Percentiles rank a stretch among this genome's conserved stretches.
Evolutionary conservation across 2,797 vertebrate genomes (phyloP).

Genomic region (Labeo calbasu): DNA sequence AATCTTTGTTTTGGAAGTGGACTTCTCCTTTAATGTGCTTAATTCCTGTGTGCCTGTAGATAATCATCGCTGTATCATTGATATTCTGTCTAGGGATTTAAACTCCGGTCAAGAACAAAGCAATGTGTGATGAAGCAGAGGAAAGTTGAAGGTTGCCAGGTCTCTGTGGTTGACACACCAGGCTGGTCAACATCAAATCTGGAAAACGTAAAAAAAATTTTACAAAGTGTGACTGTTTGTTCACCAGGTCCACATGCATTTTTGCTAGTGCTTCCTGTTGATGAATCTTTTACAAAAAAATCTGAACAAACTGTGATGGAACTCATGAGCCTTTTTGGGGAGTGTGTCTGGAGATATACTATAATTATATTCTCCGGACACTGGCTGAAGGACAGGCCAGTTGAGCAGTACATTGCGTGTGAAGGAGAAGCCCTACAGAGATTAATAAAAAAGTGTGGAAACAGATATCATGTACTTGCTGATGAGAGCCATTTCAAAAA

Average conservation of each 20-base stretch:
- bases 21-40: too few relatives aligned
- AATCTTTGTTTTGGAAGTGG: too few relatives aligned
- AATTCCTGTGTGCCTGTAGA: too few relatives aligned
- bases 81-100: conserved; percentile 40
- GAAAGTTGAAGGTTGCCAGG: background rate
- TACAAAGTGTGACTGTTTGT: conserved; percentile 55
- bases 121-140: conserved; percentile 43
- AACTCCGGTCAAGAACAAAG: background rate
- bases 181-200: conserved; percentile 48
- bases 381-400: conserved; percentile 53
- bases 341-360: conserved; percentile 62
- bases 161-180: conserved; percentile 58
- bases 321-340: conserved; percentile 54
- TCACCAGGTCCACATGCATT: conserved; percentile 61
- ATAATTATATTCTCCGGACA: conserved; percentile 61
- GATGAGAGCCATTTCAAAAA: background rate
- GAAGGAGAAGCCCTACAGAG: conserved; percentile 54
- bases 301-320: conserved; percentile 50
- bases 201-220: conserved; percentile 47
- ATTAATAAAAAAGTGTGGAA: conserved; percentile 57
- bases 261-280: conserved; percentile 59
- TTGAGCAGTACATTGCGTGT: conserved; percentile 59
- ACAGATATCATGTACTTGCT: conserved; percentile 55
- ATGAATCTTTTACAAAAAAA: conserved; percentile 54
- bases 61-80: background rate